Percentiles rank a stretch among this genome's conserved stretches.
phyloP scores from a whole-genome alignment of 1,140 invertebrate genomes.

The Bradynema listronoti region DNA sequence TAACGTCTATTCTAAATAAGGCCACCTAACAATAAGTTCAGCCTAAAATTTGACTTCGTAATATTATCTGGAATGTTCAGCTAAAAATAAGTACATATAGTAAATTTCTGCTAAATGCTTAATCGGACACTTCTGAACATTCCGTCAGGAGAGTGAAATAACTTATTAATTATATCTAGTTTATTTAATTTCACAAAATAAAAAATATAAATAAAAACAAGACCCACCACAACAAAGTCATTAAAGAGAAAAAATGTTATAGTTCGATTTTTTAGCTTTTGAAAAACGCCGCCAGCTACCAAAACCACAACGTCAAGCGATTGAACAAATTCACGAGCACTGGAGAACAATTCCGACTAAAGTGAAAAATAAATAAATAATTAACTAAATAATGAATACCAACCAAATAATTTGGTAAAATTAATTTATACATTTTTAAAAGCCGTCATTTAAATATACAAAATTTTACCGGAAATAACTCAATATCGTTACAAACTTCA shows the following conservation, averaged over 20 bases:
- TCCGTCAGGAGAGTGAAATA: too few species aligned
- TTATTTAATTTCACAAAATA: not conserved
- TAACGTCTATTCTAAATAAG: too few species aligned
- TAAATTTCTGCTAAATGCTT: too few species aligned
- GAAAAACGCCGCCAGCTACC: constrained; percentile 25
- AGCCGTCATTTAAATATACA: not conserved
- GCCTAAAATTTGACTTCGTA: too few species aligned
- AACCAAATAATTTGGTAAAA: not conserved
- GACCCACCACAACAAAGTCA: constrained; percentile 29
- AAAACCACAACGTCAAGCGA: constrained; percentile 25
- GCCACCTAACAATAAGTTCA: too few species aligned
- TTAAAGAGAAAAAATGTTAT: constrained; percentile 32
- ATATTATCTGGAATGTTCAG: too few species aligned
- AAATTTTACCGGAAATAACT: constrained; percentile 22
- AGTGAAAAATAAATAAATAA: constrained; percentile 5
- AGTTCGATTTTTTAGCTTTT: constrained; percentile 28
- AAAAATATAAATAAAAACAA: constrained; percentile 4
- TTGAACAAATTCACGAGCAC: constrained; percentile 25
- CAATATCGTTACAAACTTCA: constrained; percentile 34
- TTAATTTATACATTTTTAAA: constrained; percentile 3
- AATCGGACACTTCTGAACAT: too few species aligned
- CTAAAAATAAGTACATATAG: too few species aligned
- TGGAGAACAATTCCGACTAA: constrained; percentile 19
- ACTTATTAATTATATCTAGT: too few species aligned
- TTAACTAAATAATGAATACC: not conserved